These are phyloP conservation scores for Mellilla xanthometata DNA, from an alignment of 2,888 invertebrate species.

Conservation along the genomic window DNA sequence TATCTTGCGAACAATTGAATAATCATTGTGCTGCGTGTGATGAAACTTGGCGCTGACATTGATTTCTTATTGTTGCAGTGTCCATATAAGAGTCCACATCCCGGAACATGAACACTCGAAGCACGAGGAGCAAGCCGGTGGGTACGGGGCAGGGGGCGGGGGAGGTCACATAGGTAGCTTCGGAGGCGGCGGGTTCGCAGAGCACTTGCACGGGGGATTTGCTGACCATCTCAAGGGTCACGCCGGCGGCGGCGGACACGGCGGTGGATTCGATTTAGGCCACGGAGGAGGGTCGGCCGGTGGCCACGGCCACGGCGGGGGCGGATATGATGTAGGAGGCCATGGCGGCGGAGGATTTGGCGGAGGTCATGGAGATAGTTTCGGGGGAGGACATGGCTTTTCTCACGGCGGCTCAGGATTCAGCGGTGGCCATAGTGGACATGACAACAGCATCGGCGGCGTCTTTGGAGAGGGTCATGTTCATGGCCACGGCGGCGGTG, in stretches of 20 bases:
- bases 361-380: constrained; percentile 42
- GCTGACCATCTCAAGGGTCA: constrained; percentile 50
- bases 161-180: no score
- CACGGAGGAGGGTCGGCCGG: constrained; percentile 32
- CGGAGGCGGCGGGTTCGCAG: constrained; percentile 47
- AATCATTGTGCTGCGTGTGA: no score
- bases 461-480: constrained; percentile 40
- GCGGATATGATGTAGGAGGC: constrained; percentile 46
- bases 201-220: constrained; percentile 58
- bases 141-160: constrained; percentile 32
- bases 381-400: constrained; percentile 37
- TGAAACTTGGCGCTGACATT: neutral
- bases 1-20: no score
- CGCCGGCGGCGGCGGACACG: constrained; percentile 40
- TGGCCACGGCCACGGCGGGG: constrained; percentile 40
- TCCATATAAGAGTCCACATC: constrained; percentile 81
- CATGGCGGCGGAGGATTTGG: constrained; percentile 48
- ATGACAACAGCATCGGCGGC: constrained; percentile 28
- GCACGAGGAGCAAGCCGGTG: constrained; percentile 47
- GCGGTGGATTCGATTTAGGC: constrained; percentile 27
- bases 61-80: constrained; percentile 62
- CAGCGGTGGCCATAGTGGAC: constrained; percentile 51
- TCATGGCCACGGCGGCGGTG: constrained; percentile 36
- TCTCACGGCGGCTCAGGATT: constrained; percentile 32
- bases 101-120: constrained; percentile 74